phyloP scores from a whole-genome alignment of 2,113 vertebrate species.

The Cyanistes caeruleus region DNA sequence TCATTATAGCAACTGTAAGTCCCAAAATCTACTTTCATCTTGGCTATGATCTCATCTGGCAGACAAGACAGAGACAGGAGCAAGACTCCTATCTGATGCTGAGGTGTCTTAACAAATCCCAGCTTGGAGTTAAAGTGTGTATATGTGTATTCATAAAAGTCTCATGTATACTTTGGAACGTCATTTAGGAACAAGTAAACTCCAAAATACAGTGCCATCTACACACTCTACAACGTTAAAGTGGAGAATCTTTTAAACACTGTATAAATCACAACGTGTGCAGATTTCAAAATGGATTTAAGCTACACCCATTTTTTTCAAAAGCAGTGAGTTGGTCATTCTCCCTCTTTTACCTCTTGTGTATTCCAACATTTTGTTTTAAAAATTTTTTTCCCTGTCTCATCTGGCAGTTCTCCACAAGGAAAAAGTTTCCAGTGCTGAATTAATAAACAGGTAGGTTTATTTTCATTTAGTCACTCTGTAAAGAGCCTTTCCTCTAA shows the following conservation, averaged over 20 bases:
- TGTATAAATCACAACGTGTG: not conserved
- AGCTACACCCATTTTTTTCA: rapidly evolving
- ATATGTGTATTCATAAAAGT: not conserved
- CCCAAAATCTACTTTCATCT: not conserved
- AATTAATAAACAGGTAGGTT: not conserved
- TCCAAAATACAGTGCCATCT: not conserved
- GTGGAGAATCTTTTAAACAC: not conserved
- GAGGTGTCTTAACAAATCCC: not conserved
- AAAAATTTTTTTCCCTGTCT: not conserved
- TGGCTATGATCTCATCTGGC: not conserved
- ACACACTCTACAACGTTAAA: not conserved
- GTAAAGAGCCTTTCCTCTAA: not conserved
- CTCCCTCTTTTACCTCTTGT: rapidly evolving
- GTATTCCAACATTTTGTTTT: not conserved
- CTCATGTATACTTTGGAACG: not conserved
- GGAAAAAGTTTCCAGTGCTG: not conserved
- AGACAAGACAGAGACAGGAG: not conserved
- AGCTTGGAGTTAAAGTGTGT: not conserved
- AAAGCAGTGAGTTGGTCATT: not conserved
- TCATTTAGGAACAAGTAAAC: not conserved
- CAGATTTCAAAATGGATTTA: not conserved
- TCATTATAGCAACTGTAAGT: not conserved
- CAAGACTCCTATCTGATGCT: not conserved
- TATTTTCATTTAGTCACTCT: not conserved
- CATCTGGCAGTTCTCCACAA: not conserved